Percentiles rank a stretch among this genome's conserved stretches.
Evolutionary conservation across 1,140 invertebrate species (phyloP).

Genomic region (Gryon sp.): DNA sequence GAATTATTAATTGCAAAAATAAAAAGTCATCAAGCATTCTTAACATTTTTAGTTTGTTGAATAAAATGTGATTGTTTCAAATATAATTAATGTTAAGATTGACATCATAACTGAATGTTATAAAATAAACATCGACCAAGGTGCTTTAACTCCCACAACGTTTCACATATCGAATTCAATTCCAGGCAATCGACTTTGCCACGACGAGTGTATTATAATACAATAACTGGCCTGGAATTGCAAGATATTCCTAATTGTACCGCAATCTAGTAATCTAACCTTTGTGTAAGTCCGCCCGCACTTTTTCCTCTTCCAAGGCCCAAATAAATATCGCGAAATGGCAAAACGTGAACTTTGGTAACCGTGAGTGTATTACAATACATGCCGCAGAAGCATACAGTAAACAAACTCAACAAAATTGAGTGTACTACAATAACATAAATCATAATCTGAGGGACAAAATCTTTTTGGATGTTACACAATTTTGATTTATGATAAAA

Average conservation of each 20-base stretch:
- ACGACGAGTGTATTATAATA: conserved; percentile 31
- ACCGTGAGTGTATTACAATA: no score
- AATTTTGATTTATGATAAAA: no score
- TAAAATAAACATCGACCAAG: conserved; percentile 18
- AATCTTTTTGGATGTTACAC: no score
- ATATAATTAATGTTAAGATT: conserved; percentile 5
- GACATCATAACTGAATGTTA: conserved; percentile 15
- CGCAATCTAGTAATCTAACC: conserved; percentile 58
- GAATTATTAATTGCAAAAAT: conserved; percentile 8
- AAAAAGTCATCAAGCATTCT: neutral
- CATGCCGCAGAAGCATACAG: no score
- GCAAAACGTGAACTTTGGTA: conserved; percentile 58
- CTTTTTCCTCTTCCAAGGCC: conserved; percentile 57
- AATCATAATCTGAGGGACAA: no score
- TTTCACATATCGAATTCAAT: neutral
- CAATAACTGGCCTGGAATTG: conserved; percentile 17
- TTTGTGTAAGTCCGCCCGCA: conserved; percentile 40
- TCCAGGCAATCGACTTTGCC: conserved; percentile 15
- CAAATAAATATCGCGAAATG: conserved; percentile 61
- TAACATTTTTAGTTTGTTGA: neutral
- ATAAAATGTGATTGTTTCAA: neutral
- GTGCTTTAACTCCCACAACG: conserved; percentile 16
- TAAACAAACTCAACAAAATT: no score
- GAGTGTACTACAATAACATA: no score
- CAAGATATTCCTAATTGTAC: conserved; percentile 47